Evolutionary conservation across 2,888 invertebrate species (phyloP), one percentile per base, ranked within the genome.

Genomic region (Frankliniella fusca): DNA sequence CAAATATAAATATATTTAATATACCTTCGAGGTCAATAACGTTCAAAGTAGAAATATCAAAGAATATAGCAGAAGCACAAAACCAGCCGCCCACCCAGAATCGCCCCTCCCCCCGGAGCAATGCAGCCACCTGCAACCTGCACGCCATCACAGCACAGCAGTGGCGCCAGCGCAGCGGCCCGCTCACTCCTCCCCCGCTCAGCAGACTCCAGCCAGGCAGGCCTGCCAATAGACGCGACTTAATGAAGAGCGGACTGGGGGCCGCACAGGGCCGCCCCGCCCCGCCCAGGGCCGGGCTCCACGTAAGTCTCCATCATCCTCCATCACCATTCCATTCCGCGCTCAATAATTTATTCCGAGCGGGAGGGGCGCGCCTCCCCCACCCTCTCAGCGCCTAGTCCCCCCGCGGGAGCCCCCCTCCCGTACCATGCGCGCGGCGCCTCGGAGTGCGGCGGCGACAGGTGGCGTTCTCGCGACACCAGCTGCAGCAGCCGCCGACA

Each of bases 231-330:
- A 38, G 38, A 38, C 38, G 38, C 38, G 38, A 38, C 61, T 27
- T 76, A 76, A 76, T 76, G 70, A 76, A 76, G 70, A 76, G 70
- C 12, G 18, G n/a, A n/a, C n/a, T n/a, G n/a, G n/a, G n/a, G n/a
- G n/a, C 70, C n/a, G n/a, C n/a, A n/a, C 50, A 50, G 70, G 7
- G 23, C 70, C 3, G 65, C 70, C 8, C 23, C 70, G 65, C 70
- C 23, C 23, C 70, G 5, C n/a, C 23, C 70, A 7, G 54, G 61
- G 61, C 15, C 38, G 2, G 38, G 61, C 61, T 61, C 27, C 70
- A 76, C 70, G 70, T 76, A 76, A 76, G 70, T 76, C 70, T 23
- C 70, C 70, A 76, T 76, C 70, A 76, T 76, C 70, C 70, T 76
- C 70, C 70, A 76, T 76, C 70, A 76, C 70, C 70, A 76, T 27